A percentile compares a stretch with the other conserved stretches of the same genome.
phyloP scores from a whole-genome alignment of 92 coral and sea anemone species.

The Palythoa grandis region DNA sequence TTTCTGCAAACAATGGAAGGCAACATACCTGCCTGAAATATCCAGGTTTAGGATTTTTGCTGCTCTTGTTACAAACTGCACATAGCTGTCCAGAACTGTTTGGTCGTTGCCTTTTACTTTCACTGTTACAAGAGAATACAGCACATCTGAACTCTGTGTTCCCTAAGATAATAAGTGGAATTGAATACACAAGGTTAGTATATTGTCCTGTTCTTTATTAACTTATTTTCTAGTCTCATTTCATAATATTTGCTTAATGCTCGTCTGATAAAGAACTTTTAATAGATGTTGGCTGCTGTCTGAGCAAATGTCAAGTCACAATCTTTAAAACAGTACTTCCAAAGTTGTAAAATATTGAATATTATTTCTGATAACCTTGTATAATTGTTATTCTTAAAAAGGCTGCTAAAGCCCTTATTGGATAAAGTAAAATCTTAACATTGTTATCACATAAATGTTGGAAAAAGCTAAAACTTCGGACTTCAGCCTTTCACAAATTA shows the following conservation, averaged over 20 bases:
- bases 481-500: too few species aligned
- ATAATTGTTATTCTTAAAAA: too few species aligned
- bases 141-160: conserved; percentile 37
- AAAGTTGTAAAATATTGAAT: too few species aligned
- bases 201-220: background rate
- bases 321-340: too few species aligned
- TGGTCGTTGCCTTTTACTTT: conserved; percentile 97
- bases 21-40: conserved; percentile 72
- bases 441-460: too few species aligned
- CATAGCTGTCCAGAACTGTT: conserved; percentile 90
- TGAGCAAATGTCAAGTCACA: too few species aligned
- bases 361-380: too few species aligned
- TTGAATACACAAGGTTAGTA: background rate
- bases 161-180: conserved; percentile 27
- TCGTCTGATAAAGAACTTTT: background rate
- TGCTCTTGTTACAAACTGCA: conserved; percentile 88
- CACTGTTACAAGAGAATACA: conserved; percentile 79
- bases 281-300: background rate
- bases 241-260: background rate
- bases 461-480: too few species aligned
- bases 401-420: too few species aligned
- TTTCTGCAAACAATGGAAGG: too few species aligned
- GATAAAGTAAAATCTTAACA: too few species aligned
- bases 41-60: conserved; percentile 78
- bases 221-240: background rate